Percentiles rank a stretch among this genome's conserved stretches.
Conservation (phyloP, 2,113 vertebrate genomes). For the Pheucticus melanocephalus region DNA sequence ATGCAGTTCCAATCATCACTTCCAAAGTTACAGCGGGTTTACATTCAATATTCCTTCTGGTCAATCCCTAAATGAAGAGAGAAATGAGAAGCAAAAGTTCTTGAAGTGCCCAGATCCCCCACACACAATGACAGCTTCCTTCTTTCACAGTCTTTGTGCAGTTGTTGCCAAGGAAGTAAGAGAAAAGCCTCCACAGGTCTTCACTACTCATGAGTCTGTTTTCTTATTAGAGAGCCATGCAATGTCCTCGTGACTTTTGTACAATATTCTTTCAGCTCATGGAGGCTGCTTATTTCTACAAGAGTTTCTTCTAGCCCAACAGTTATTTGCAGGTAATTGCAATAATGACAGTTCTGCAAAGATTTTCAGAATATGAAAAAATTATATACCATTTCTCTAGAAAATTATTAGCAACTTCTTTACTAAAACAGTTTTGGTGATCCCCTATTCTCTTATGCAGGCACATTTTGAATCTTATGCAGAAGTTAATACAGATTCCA, state of each 20-base stretch:
- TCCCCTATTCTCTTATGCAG: neutral
- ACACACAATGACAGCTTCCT: neutral
- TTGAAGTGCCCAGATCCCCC: neutral
- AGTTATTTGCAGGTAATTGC: neutral
- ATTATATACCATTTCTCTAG: neutral
- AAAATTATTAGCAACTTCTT: neutral
- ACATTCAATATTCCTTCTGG: neutral
- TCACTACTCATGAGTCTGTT: neutral
- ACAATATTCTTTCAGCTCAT: neutral
- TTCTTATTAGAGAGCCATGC: neutral
- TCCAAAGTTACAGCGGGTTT: neutral
- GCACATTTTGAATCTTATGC: neutral
- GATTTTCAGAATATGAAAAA: neutral
- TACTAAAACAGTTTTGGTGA: neutral
- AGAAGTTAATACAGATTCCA: neutral
- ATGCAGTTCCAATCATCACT: neutral
- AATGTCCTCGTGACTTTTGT: neutral
- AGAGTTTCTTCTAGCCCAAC: neutral
- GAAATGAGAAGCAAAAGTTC: neutral
- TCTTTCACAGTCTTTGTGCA: neutral
- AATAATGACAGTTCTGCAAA: neutral
- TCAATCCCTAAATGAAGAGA: neutral
- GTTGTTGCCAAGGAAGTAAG: neutral
- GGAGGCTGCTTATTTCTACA: neutral
- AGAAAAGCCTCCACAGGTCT: neutral